Base-by-base conservation (phyloP, 1,140 invertebrate species). In the Listronotus bonariensis region DNA sequence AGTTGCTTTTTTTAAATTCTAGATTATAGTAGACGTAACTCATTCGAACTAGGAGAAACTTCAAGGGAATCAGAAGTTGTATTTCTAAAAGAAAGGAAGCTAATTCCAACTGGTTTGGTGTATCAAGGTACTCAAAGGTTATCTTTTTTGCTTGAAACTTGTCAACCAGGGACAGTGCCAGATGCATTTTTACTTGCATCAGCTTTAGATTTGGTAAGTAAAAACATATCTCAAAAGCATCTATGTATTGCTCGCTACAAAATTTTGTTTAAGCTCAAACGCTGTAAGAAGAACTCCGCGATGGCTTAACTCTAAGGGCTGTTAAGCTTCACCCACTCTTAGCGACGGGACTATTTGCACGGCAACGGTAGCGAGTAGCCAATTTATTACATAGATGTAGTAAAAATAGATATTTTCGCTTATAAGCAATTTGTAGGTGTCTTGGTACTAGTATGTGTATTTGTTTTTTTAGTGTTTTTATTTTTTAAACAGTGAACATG, bases 181-280 rank as follows among this genome's bases (percentile, higher is more conserved):
- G 97, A 99, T 84, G 88, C 96, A 18, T 91, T 96, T 75, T 84
- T 99, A 36, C 87, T 99, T 72, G 95, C 93, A n/a, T 95, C 96
- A 8, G 82, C 97, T 43, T 79, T 99, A 34, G 96, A 99, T 80
- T 84, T 99, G 85, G 96, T 98, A 83, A 82, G 79, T 12, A 42
- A 26, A 31, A 32, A 48, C 12, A 46, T 1, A 12, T 31, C 26
- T n/a, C 6, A 43, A 43, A 8, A 9, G 12, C 15, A 43, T 9
- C n/a, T 43, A 43, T 43, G 6, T n/a, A 49, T 11, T 6, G 20
- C 15, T 49, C 17, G n/a, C 11, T n/a, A n/a, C n/a, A n/a, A n/a
- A n/a, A n/a, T n/a, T n/a, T n/a, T n/a, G n/a, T n/a, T n/a, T n/a
- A n/a, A n/a, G n/a, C n/a, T n/a, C n/a, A n/a, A n/a, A n/a, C n/a